Evolutionary conservation across 2,113 vertebrate species (phyloP), one percentile per base, ranked within the genome.

Genomic region (Athene cunicularia): DNA sequence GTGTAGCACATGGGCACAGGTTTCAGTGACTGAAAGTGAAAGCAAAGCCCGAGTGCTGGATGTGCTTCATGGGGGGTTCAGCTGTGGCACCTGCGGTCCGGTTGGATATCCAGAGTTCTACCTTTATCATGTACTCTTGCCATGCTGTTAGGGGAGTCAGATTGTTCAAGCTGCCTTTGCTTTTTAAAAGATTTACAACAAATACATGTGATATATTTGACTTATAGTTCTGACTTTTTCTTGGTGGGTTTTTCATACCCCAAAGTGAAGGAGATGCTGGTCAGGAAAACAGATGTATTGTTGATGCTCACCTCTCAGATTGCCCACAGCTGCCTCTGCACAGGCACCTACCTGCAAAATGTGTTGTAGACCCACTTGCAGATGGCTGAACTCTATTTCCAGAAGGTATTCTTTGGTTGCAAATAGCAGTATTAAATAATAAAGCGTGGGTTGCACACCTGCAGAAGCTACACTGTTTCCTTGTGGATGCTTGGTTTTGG

Each of bases 1-100:
- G 6, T 30, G 19, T 47, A n/a, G 52, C 37, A 23, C 1, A 1
- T 0, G 2, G 12, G 8, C 11, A 8, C 3, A 4, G 14, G 35
- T 32, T 67, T 55, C 0, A 0, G 4, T 22, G 59, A 5, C 50
- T 26, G 18, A 21, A 58, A 64, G 6, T 1, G 1, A 50, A 30
- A 47, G 37, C 18, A 12, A 6, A 39, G 32, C 14, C 27, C 22
- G 9, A 2, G 16, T 27, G 26, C n/a, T 43, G 50, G 33, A 2
- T 19, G 14, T 21, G 7, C 26, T 64, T 59, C 14, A 1, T 0
- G 1, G 10, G 49, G n/a, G 12, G 11, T 35, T 52, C 23, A 8
- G 5, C 37, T 18, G 16, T n/a, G 45, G 62, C 22, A 28, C 32
- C 9, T 13, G 21, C 1, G 4, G 39, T 39, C 30, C 17, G 7